Evolutionary conservation across 1,140 invertebrate genomes (phyloP), one percentile per base, ranked within the genome.

Genomic region (Nasonia longicornis): DNA sequence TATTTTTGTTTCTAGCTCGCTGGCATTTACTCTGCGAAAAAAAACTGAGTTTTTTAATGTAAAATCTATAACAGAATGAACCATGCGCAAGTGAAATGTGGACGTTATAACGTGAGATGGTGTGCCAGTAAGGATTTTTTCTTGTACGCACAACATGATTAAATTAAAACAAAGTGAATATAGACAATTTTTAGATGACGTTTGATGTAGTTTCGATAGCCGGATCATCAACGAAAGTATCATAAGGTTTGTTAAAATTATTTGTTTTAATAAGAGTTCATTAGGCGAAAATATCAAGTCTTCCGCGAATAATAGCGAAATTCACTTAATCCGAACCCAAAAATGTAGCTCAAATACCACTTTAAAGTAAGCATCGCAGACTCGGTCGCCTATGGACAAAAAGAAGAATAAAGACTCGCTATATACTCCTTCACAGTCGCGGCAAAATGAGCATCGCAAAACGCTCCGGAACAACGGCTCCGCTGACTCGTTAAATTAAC

Each of bases 401-500:
- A 42, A 42, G 8, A 42, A 42, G 38, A 42, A 42, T 42, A 42
- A 42, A 42, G 10, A 58, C 7, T 58, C 52, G 52, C 3, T 58
- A 58, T n/a, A 58, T 16, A 58, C 64, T 67, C 29, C 11, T 1
- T 16, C 12, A 67, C 4, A n/a, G 26, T 29, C 26, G 64, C 26
- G 22, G 64, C 14, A 67, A 67, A 71, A 71, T 20, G 38, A 73
- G 20, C 7, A 48, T 8, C 16, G 71, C 38, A 38, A 42, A 73
- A 48, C 22, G 8, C 1, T 22, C 20, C 42, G 3, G 42, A 73
- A 73, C 71, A 73, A 35, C 10, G 52, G 64, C 38, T 77, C 20
- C 75, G 45, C n/a, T 67, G 58, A 67, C 10, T 77, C 75, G 63
- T 38, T 77, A 77, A 77, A 77, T 77, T 66, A 67, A 77, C 75